Evolutionary conservation across 2,888 invertebrate species (phyloP).

Genomic region (Tinea pellionella): DNA sequence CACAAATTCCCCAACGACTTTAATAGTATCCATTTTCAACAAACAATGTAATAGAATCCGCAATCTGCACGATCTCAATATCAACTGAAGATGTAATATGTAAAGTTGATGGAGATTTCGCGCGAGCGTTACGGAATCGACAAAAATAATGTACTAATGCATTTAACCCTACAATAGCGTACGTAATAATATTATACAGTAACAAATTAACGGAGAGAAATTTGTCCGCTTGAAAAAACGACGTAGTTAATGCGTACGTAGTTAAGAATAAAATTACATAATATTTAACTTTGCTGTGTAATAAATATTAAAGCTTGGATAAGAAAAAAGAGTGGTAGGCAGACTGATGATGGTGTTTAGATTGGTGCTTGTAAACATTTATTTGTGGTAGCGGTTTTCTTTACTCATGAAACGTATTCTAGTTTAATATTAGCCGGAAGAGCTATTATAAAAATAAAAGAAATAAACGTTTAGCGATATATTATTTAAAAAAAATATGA

Average conservation of each 20-base stretch:
- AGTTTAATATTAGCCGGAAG: too few relatives aligned
- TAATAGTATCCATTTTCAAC: conserved; percentile 50
- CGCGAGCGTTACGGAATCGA: conserved; percentile 17
- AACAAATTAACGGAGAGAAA: background rate
- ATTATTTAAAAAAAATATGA: background rate
- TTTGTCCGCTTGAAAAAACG: background rate
- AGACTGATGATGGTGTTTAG: too few relatives aligned
- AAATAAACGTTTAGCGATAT: too few relatives aligned
- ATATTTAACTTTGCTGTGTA: too few relatives aligned
- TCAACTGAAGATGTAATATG: background rate
- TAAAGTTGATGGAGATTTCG: background rate
- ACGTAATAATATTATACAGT: background rate
- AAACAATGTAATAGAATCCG: background rate
- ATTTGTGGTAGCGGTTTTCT: too few relatives aligned
- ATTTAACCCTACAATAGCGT: background rate
- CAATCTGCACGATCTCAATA: background rate
- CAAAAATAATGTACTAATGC: conserved; percentile 18
- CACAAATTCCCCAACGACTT: conserved; percentile 54
- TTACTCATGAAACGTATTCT: too few relatives aligned
- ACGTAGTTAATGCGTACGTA: background rate
- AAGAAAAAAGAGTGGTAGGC: too few relatives aligned
- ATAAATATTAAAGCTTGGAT: too few relatives aligned
- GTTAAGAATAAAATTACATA: too few relatives aligned
- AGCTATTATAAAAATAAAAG: too few relatives aligned
- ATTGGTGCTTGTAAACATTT: too few relatives aligned